Conservation (phyloP, 2,797 vertebrate species). For the Ispidina lecontei region DNA sequence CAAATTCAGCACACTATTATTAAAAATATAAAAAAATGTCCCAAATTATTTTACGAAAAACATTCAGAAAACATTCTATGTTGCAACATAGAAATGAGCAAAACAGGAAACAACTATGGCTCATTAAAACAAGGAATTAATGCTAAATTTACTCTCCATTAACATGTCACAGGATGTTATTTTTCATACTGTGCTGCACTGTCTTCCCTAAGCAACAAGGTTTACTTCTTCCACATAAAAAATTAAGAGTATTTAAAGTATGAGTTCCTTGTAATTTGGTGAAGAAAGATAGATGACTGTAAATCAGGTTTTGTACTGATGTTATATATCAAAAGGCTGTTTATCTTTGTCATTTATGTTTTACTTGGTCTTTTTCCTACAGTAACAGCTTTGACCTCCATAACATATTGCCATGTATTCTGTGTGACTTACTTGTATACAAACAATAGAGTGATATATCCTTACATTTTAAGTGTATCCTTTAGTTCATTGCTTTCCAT, state of each 20-base stretch:
- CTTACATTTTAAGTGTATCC: background rate
- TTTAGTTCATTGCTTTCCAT: background rate
- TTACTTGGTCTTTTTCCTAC: background rate
- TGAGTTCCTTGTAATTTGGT: background rate
- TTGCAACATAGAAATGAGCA: constrained; percentile 41
- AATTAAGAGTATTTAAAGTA: background rate
- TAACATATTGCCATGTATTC: background rate
- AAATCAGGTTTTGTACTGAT: background rate
- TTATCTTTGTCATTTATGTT: background rate
- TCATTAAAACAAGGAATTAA: constrained; percentile 16
- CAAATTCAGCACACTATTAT: constrained; percentile 52
- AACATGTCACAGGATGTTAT: background rate
- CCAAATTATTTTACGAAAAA: constrained; percentile 57
- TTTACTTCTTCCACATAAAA: background rate
- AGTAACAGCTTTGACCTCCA: background rate
- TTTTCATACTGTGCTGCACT: background rate
- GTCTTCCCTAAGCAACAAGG: background rate
- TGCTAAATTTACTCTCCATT: constrained; percentile 36
- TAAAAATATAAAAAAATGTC: constrained; percentile 49
- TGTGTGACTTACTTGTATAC: background rate
- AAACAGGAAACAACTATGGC: constrained; percentile 17
- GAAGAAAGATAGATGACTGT: background rate
- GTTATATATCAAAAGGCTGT: background rate
- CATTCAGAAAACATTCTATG: constrained; percentile 26
- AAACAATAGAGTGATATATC: background rate